A percentile compares a stretch with the other conserved stretches of the same genome.
Evolutionary conservation across 2,113 vertebrate species (phyloP).

Genomic region (Glareola pratincola): DNA sequence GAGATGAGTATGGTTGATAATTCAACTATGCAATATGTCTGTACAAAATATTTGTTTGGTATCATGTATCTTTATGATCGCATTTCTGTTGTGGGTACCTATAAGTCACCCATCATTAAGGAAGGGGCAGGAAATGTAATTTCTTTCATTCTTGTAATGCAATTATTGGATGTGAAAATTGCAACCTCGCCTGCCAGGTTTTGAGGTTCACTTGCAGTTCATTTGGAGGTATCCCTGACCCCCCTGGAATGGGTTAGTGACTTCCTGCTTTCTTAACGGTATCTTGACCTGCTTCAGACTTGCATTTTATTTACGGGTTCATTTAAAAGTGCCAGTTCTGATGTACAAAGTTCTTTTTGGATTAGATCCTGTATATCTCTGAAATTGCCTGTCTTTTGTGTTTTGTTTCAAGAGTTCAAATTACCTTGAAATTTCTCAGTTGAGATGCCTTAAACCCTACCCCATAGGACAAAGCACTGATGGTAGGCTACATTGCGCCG

Average conservation of each 20-base stretch:
- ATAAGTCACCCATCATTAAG: background rate
- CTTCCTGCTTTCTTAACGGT: slow-evolving; percentile 8
- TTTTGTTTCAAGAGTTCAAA: slow-evolving; percentile 34
- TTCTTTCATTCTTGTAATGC: background rate
- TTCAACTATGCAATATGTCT: background rate
- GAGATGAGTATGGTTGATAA: background rate
- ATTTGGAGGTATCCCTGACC: slow-evolving; percentile 1
- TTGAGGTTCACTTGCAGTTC: background rate
- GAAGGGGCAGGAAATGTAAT: background rate
- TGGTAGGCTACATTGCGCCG: background rate
- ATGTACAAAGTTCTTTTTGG: background rate
- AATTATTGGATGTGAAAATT: background rate
- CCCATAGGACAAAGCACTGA: background rate
- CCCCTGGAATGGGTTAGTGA: background rate
- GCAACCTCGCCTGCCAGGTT: background rate
- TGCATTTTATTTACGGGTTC: background rate
- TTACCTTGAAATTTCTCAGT: background rate
- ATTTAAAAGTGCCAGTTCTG: background rate
- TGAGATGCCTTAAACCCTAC: background rate
- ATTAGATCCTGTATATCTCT: slow-evolving; percentile 34
- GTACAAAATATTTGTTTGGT: background rate
- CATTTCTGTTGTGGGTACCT: background rate
- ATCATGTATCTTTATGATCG: background rate
- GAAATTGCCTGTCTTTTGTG: slow-evolving; percentile 31
- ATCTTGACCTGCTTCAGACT: slow-evolving; percentile 8